Evolutionary conservation across 2,113 vertebrate genomes (phyloP).

Genomic region (Hiodon tergisus): DNA sequence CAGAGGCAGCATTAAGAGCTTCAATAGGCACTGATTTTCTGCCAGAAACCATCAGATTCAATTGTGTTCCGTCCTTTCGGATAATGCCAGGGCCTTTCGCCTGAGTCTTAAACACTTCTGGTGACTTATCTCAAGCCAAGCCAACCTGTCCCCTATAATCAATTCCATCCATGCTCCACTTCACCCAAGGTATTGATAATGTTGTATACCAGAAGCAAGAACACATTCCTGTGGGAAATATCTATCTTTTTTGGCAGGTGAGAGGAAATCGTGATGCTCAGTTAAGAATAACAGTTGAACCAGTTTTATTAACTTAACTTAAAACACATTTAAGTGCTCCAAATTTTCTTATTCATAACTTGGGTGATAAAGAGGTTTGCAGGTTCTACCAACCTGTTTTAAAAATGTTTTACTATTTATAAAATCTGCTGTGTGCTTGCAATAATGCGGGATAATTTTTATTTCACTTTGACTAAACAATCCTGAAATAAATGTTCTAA

Average conservation of each 20-base stretch:
- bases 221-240: slow-evolving; percentile 70
- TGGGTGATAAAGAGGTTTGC: no score
- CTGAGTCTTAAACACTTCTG: slow-evolving; percentile 75
- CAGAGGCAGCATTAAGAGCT: slow-evolving; percentile 61
- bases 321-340: no score
- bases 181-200: slow-evolving; percentile 76
- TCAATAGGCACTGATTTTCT: slow-evolving; percentile 85
- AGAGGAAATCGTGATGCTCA: slow-evolving; percentile 50
- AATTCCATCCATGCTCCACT: slow-evolving; percentile 72
- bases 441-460: background rate
- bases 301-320: background rate
- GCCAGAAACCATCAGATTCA: slow-evolving; percentile 80
- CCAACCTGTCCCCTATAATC: slow-evolving; percentile 79
- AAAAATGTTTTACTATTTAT: no score
- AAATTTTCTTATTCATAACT: no score
- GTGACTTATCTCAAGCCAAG: slow-evolving; percentile 74
- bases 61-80: slow-evolving; percentile 61
- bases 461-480: background rate
- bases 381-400: no score
- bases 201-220: slow-evolving; percentile 65
- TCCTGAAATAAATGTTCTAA: background rate
- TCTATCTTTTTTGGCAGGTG: slow-evolving; percentile 44
- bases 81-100: slow-evolving; percentile 79
- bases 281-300: slow-evolving; percentile 24
- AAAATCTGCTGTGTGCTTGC: background rate